Evolutionary conservation across 2,113 vertebrate species (phyloP), one percentile per base, ranked within the genome.

Genomic region (Tor tambroides): DNA sequence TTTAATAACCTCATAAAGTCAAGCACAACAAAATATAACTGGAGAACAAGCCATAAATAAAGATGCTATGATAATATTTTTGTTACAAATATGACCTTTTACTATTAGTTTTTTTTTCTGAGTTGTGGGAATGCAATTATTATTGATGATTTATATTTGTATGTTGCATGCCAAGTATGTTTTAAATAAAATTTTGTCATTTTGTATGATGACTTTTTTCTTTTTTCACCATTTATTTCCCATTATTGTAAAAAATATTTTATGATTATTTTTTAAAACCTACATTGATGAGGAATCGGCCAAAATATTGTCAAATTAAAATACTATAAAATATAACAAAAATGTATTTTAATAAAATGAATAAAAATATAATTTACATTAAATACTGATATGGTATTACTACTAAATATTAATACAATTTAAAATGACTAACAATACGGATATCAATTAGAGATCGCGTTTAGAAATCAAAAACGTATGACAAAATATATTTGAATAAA

Each of bases 1-100:
- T n/a, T n/a, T n/a, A n/a, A n/a, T n/a, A n/a, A n/a, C n/a, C n/a
- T n/a, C n/a, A n/a, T n/a, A n/a, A n/a, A 46, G 26, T 63, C n/a
- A 56, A 63, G 78, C 32, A 19, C 23, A 63, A 65, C 15, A 32
- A 30, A 63, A 61, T 63, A 61, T 41, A 89, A 83, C 84, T 86
- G 80, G 82, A 88, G 17, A 76, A 51, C 75, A 88, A 90, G 85
- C 91, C 91, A 91, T 92, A 91, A 75, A 69, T 78, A 69, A 26
- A 89, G 1, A 61, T 76, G 49, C 35, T 26, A 65, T 87, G 19
- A 79, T 10, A 10, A 84, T 87, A 75, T 69, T 80, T 85, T 82
- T 87, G 35, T 32, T 63, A 59, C 69, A 61, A 51, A 41, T 11
- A 56, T 76, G 19, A 77, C 12, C 30, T 32, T 80, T 46, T 14